Percentiles rank a stretch among this genome's conserved stretches.
phyloP scores from a whole-genome alignment of 2,797 vertebrate species.

The Ptychobarbus kaznakovi region DNA sequence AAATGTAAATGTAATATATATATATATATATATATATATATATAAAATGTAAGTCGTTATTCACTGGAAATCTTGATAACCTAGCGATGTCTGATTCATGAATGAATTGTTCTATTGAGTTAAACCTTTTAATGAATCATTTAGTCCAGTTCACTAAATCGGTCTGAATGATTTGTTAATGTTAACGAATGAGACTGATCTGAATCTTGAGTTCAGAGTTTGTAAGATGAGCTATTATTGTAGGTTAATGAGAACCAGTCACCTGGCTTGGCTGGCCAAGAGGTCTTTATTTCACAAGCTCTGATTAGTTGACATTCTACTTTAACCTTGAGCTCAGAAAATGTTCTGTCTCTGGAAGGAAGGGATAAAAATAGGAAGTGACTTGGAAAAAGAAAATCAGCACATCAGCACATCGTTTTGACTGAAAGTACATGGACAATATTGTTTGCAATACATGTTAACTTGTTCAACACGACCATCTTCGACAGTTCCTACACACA shows the following conservation, averaged over 20 bases:
- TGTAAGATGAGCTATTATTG: background rate
- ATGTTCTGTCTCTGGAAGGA: background rate
- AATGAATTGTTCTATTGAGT: background rate
- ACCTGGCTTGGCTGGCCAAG: conserved; percentile 28
- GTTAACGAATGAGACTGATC: background rate
- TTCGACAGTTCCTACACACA: conserved; percentile 85
- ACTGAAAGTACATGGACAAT: conserved; percentile 39
- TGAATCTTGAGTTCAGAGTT: background rate
- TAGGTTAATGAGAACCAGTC: conserved; percentile 37
- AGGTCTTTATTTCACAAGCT: conserved; percentile 42
- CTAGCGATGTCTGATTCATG: background rate
- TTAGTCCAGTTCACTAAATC: conserved; percentile 10
- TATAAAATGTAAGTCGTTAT: background rate
- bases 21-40: background rate
- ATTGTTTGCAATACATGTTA: conserved; percentile 67
- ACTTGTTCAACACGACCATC: conserved; percentile 77
- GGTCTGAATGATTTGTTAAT: background rate
- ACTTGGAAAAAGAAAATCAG: conserved; percentile 19
- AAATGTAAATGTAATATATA: too few relatives aligned
- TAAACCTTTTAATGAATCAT: background rate
- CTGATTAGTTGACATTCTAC: conserved; percentile 46
- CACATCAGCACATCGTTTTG: conserved; percentile 5
- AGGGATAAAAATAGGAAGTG: conserved; percentile 13
- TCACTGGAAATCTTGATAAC: background rate
- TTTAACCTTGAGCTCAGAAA: conserved; percentile 17